Conservation (phyloP, 2,888 invertebrate species). For the Digitonthophagus gazella region DNA sequence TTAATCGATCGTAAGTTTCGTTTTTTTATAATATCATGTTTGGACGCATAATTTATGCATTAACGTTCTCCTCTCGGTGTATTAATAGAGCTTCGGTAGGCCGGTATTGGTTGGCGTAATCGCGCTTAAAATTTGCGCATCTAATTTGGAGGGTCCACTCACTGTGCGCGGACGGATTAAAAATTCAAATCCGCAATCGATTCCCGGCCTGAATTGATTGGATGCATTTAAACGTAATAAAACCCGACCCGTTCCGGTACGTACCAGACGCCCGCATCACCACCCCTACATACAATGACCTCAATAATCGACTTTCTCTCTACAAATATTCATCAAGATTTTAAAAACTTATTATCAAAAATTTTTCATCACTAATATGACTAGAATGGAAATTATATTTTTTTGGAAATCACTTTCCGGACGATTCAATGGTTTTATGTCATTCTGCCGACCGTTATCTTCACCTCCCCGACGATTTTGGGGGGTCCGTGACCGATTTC, state of each 20-base stretch:
- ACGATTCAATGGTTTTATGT: no score
- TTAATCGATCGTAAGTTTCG: not conserved
- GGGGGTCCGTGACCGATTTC: no score
- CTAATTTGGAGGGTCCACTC: conserved; percentile 10
- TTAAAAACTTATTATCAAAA: no score
- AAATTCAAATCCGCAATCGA: conserved; percentile 16
- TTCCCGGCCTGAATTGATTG: conserved; percentile 14
- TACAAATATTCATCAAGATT: not conserved
- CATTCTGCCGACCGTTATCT: no score
- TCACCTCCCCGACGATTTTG: no score
- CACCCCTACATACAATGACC: not conserved
- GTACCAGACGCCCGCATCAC: not conserved
- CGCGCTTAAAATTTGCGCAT: conserved; percentile 17
- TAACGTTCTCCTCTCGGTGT: not conserved
- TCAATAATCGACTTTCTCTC: not conserved
- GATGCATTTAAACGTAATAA: conserved; percentile 18
- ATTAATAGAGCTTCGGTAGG: conserved; percentile 2
- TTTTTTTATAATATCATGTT: no score
- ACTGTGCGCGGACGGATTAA: conserved; percentile 10
- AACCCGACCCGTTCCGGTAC: not conserved
- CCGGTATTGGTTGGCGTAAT: conserved; percentile 6
- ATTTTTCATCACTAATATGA: no score
- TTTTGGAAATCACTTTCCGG: no score
- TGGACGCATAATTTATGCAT: conserved; percentile 4
- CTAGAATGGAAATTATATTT: no score